Evolutionary conservation across 2,888 invertebrate species (phyloP).

Genomic region (Ashinkailepas kermadecensis): DNA sequence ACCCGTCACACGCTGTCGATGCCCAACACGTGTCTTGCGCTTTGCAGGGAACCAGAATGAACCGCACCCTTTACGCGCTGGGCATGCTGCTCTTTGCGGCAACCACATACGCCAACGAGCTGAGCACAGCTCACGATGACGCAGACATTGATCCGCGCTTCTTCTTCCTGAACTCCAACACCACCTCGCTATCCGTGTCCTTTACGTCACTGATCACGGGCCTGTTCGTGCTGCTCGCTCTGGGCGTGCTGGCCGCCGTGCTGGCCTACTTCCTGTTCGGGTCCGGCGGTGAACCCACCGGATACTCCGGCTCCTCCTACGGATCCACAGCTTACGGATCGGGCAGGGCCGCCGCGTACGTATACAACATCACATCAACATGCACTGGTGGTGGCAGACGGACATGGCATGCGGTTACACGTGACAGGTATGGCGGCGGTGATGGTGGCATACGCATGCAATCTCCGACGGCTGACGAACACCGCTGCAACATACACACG

Average conservation of each 20-base stretch:
- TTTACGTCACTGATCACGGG: constrained; percentile 31
- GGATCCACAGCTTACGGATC: constrained; percentile 24
- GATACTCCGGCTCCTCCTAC: constrained; percentile 31
- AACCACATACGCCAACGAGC: background rate
- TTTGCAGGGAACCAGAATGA: constrained; percentile 2
- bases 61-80: constrained; percentile 13
- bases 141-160: constrained; percentile 29
- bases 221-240: constrained; percentile 30
- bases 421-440: too few relatives aligned
- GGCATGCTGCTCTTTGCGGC: constrained; percentile 12
- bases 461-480: too few relatives aligned
- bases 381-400: background rate
- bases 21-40: background rate
- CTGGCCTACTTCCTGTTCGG: constrained; percentile 29
- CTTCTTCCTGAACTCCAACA: constrained; percentile 30
- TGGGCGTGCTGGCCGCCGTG: constrained; percentile 23
- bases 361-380: background rate
- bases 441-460: too few relatives aligned
- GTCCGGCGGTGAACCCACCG: constrained; percentile 28
- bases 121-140: background rate
- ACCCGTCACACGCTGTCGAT: background rate
- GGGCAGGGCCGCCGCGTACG: constrained; percentile 5
- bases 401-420: too few relatives aligned
- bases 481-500: too few relatives aligned
- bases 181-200: constrained; percentile 33